Evolutionary conservation across 2,888 invertebrate genomes (phyloP).

Genomic region (Aplocera efformata): DNA sequence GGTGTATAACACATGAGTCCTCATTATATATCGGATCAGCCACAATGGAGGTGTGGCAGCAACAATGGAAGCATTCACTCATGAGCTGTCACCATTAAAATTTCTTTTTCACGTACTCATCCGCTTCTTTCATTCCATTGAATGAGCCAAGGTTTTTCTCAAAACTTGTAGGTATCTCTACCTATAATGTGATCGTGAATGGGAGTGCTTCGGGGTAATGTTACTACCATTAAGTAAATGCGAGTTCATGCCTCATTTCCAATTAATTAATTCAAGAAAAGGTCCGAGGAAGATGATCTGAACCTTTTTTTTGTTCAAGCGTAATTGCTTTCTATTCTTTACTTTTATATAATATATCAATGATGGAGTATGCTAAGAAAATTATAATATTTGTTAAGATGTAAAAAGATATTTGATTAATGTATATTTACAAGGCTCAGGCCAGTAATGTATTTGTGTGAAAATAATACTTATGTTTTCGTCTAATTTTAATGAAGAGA

Average conservation of each 20-base stretch:
- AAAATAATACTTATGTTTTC: too few relatives aligned
- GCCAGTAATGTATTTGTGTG: too few relatives aligned
- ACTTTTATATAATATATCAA: conserved; percentile 5
- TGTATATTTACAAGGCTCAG: too few relatives aligned
- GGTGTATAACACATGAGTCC: conserved; percentile 31
- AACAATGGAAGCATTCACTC: conserved; percentile 56
- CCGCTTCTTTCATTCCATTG: conserved; percentile 36
- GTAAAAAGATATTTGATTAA: too few relatives aligned
- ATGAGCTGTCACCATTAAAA: conserved; percentile 34
- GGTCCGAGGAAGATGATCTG: conserved; percentile 11
- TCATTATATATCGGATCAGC: conserved; percentile 47
- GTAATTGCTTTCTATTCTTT: conserved; percentile 7
- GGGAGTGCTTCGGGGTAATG: conserved; percentile 9
- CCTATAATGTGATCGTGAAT: conserved; percentile 10
- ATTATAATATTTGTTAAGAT: too few relatives aligned
- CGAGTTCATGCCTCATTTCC: conserved; percentile 12
- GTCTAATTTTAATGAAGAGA: too few relatives aligned
- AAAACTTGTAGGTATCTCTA: conserved; percentile 22
- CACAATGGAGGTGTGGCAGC: conserved; percentile 48
- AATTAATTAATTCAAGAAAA: conserved; percentile 24
- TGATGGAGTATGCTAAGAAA: too few relatives aligned
- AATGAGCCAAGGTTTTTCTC: conserved; percentile 18
- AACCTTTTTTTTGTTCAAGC: conserved; percentile 11
- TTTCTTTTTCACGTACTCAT: conserved; percentile 20
- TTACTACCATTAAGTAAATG: conserved; percentile 13